Conservation (phyloP, 2,888 invertebrate genomes). For the Polyommatus iphigenia region DNA sequence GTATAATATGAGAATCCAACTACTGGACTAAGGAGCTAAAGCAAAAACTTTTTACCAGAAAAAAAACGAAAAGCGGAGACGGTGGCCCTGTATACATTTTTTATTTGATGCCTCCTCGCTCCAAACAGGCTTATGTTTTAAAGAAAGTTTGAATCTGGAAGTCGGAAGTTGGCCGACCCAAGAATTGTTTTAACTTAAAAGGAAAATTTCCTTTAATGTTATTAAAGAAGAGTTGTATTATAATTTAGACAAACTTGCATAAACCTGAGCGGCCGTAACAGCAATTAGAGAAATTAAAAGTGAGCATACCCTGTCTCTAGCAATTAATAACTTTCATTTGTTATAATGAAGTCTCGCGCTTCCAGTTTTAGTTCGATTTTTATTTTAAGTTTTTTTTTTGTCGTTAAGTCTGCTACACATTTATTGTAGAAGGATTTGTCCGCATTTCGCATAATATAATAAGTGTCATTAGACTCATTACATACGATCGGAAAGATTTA, state of each 20-base stretch:
- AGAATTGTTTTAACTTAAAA: slow-evolving; percentile 1
- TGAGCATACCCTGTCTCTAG: background rate
- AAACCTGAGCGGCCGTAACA: slow-evolving; percentile 3
- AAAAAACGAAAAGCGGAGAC: background rate
- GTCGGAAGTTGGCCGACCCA: background rate
- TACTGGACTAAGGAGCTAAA: background rate
- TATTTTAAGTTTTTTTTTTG: background rate
- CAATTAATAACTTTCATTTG: slow-evolving; percentile 17
- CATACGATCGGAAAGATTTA: too few relatives aligned
- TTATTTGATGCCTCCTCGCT: background rate
- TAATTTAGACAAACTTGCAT: slow-evolving; percentile 12
- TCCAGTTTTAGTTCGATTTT: background rate
- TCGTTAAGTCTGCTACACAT: background rate
- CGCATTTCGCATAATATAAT: background rate
- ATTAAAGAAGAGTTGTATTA: slow-evolving; percentile 7
- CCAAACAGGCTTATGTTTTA: slow-evolving; percentile 2
- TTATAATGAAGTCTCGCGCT: background rate
- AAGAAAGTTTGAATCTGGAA: slow-evolving; percentile 12
- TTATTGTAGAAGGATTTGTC: background rate
- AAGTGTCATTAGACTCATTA: too few relatives aligned
- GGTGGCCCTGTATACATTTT: slow-evolving; percentile 6
- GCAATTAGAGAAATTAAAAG: slow-evolving; percentile 21
- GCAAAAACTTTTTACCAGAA: background rate
- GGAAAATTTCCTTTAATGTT: background rate
- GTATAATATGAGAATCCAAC: background rate